Conservation (phyloP, 2,113 vertebrate genomes). For the Murina feae region DNA sequence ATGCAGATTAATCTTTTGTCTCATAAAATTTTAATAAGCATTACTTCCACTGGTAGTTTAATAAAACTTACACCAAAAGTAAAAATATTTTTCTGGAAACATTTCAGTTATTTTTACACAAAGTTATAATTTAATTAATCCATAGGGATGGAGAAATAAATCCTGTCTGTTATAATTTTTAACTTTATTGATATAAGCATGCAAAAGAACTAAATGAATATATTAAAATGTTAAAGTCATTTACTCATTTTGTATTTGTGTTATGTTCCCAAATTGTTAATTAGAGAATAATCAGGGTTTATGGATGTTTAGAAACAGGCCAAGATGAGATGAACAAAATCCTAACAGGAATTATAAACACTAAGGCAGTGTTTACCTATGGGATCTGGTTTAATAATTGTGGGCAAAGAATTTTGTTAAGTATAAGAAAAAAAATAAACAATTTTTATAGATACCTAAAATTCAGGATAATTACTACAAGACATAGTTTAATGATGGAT, state of each 20-base stretch:
- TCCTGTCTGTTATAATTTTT: constrained; percentile 73
- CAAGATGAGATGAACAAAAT: not conserved
- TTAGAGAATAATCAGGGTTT: not conserved
- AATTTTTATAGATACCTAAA: not conserved
- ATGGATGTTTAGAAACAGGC: not conserved
- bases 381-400: not conserved
- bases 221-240: not conserved
- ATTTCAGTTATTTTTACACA: constrained; percentile 69
- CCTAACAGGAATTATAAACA: not conserved
- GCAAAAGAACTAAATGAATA: constrained; percentile 24
- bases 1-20: constrained; percentile 67
- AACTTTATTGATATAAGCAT: constrained; percentile 73
- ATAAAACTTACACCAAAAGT: constrained; percentile 79
- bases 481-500: not conserved
- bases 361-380: not conserved
- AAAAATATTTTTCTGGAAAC: constrained; percentile 76
- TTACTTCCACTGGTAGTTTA: constrained; percentile 75
- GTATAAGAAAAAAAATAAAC: not conserved
- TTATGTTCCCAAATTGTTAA: not conserved
- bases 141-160: constrained; percentile 54
- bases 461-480: not conserved
- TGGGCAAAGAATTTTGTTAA: not conserved
- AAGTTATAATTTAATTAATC: not conserved
- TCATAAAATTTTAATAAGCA: constrained; percentile 76
- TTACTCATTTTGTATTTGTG: not conserved